Conservation (phyloP, 2,797 vertebrate species). For the Oceanodroma leucorhoa region DNA sequence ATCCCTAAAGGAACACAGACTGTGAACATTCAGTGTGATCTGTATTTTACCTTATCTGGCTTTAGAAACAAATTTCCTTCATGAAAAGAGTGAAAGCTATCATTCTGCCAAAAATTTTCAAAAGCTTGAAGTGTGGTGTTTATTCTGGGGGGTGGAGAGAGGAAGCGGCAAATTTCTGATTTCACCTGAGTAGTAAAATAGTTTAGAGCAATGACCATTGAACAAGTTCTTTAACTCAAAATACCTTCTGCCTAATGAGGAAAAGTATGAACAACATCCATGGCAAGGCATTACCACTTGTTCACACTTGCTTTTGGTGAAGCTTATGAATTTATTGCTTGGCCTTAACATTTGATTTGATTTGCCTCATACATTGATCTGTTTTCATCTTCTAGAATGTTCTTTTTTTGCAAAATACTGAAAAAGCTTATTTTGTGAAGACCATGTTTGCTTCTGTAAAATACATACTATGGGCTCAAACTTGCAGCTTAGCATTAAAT, state of each 20-base stretch:
- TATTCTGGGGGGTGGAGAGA: neutral
- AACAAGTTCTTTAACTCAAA: neutral
- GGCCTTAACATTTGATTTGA: neutral
- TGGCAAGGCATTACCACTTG: neutral
- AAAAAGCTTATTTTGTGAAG: fast-evolving
- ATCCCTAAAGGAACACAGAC: neutral
- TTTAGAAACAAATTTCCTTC: neutral
- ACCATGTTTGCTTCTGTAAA: neutral
- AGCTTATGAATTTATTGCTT: neutral
- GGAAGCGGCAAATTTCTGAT: neutral
- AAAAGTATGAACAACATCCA: neutral
- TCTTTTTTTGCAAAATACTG: neutral
- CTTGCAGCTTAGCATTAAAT: neutral
- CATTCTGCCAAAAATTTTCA: neutral
- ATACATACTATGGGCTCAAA: neutral
- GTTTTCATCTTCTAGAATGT: neutral
- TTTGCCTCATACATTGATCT: neutral
- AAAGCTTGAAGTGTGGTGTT: neutral
- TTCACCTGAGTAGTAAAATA: neutral
- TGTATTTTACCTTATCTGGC: neutral
- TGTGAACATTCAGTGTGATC: neutral
- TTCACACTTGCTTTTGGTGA: neutral
- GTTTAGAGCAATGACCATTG: neutral
- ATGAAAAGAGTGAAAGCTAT: neutral
- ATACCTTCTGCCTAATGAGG: conserved; percentile 12